Evolutionary conservation across 1,140 invertebrate genomes (phyloP).

Genomic region (Drosophila miranda): DNA sequence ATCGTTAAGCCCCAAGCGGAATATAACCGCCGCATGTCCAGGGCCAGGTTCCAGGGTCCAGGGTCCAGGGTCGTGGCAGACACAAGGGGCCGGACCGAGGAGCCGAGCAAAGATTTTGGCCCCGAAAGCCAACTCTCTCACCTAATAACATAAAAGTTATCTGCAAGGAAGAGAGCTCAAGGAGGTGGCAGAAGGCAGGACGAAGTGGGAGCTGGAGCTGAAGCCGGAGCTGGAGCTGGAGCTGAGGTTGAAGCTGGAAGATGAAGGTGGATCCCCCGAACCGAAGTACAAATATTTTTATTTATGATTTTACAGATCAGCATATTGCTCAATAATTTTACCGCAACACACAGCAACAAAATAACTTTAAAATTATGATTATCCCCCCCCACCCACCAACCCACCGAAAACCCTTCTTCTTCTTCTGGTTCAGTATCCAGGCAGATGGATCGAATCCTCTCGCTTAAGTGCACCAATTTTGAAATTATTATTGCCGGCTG

Average conservation of each 20-base stretch:
- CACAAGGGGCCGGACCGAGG: not conserved
- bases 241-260: not conserved
- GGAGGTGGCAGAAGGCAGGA: not conserved
- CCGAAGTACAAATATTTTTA: slow-evolving; percentile 77
- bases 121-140: slow-evolving; percentile 70
- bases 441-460: slow-evolving; percentile 20
- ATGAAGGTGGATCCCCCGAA: slow-evolving; percentile 22
- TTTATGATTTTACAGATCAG: slow-evolving; percentile 81
- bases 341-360: slow-evolving; percentile 53
- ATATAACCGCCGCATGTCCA: not conserved
- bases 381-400: not conserved
- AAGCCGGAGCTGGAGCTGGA: slow-evolving; percentile 14
- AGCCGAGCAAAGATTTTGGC: slow-evolving; percentile 16
- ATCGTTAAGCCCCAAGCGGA: slow-evolving; percentile 65
- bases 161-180: slow-evolving; percentile 35
- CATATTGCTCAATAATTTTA: slow-evolving; percentile 80
- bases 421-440: not conserved
- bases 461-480: slow-evolving; percentile 77
- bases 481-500: slow-evolving; percentile 77
- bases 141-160: slow-evolving; percentile 79
- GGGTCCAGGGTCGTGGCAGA: not conserved
- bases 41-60: not conserved
- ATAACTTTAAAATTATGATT: slow-evolving; percentile 75
- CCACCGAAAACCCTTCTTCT: not conserved
- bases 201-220: slow-evolving; percentile 12